phyloP scores from a whole-genome alignment of 2,888 invertebrate species.

The Megalurothrips usitatus region DNA sequence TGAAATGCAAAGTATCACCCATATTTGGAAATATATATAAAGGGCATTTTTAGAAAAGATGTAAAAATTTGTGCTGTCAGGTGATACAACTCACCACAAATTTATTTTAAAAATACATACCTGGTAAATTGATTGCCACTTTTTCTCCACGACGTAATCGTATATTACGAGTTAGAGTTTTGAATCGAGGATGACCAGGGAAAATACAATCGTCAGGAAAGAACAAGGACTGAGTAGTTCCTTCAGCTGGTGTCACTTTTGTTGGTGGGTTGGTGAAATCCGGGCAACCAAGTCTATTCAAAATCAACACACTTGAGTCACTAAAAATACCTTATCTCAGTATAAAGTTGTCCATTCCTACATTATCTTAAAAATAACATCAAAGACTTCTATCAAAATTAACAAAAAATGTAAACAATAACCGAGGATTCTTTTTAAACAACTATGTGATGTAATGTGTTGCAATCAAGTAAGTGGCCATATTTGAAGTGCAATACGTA shows the following conservation, averaged over 20 bases:
- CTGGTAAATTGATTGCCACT: slow-evolving; percentile 93
- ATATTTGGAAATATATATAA: slow-evolving; percentile 30
- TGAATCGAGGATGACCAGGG: slow-evolving; percentile 92
- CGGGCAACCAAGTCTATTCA: slow-evolving; percentile 72
- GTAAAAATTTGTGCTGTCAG: slow-evolving; percentile 21
- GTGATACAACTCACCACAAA: background rate
- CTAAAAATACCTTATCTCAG: background rate
- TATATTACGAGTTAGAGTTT: slow-evolving; percentile 89
- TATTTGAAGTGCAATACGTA: slow-evolving; percentile 42
- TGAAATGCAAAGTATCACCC: slow-evolving; percentile 31
- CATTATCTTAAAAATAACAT: background rate
- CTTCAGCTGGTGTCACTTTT: slow-evolving; percentile 63
- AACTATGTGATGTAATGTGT: too few relatives aligned
- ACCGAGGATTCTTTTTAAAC: background rate
- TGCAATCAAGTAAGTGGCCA: background rate
- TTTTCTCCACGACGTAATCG: slow-evolving; percentile 87
- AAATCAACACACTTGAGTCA: background rate
- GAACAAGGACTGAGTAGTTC: slow-evolving; percentile 79
- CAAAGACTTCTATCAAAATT: background rate
- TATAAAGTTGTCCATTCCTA: background rate
- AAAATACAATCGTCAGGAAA: slow-evolving; percentile 94
- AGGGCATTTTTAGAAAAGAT: background rate
- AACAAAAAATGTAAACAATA: background rate
- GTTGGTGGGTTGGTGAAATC: slow-evolving; percentile 81
- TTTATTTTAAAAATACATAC: slow-evolving; percentile 52